Conservation (phyloP, 2,888 invertebrate species). For the Torymus texanus region DNA sequence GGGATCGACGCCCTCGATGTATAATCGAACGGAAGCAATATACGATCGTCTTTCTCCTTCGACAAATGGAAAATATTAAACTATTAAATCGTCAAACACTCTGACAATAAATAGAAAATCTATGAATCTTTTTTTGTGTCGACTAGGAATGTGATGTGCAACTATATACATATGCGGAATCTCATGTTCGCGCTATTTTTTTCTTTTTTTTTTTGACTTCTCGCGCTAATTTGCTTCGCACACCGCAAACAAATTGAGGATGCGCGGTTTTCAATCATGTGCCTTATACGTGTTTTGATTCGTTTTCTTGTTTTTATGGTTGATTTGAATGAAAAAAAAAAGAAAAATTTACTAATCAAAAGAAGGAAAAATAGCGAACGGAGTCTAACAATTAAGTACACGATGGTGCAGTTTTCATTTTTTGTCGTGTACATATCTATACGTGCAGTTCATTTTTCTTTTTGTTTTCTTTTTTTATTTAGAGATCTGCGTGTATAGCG, state of each 20-base stretch:
- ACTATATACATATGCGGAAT: conserved; percentile 46
- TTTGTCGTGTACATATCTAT: conserved; percentile 14
- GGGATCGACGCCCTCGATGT: conserved; percentile 18
- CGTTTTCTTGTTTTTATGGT: conserved; percentile 46
- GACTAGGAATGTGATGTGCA: conserved; percentile 48
- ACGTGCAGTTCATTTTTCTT: conserved; percentile 31
- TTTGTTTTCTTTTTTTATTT: conserved; percentile 26
- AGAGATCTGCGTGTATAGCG: conserved; percentile 37
- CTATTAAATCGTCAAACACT: conserved; percentile 34
- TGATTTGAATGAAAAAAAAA: conserved; percentile 37
- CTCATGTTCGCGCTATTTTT: conserved; percentile 49
- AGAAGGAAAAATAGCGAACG: conserved; percentile 34
- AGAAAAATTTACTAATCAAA: conserved; percentile 27
- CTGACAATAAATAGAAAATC: conserved; percentile 47
- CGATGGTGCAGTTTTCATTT: conserved; percentile 45
- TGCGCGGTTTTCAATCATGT: conserved; percentile 39
- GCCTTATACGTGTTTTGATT: conserved; percentile 47
- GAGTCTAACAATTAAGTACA: conserved; percentile 30
- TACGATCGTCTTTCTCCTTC: conserved; percentile 37
- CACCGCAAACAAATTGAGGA: background rate
- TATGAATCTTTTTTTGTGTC: conserved; percentile 44
- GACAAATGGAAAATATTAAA: conserved; percentile 7
- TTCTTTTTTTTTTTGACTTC: conserved; percentile 28
- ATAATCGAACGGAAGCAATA: conserved; percentile 45
- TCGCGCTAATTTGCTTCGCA: conserved; percentile 14